phyloP scores from a whole-genome alignment of 2,888 invertebrate species.

The Leucozona laternaria region DNA sequence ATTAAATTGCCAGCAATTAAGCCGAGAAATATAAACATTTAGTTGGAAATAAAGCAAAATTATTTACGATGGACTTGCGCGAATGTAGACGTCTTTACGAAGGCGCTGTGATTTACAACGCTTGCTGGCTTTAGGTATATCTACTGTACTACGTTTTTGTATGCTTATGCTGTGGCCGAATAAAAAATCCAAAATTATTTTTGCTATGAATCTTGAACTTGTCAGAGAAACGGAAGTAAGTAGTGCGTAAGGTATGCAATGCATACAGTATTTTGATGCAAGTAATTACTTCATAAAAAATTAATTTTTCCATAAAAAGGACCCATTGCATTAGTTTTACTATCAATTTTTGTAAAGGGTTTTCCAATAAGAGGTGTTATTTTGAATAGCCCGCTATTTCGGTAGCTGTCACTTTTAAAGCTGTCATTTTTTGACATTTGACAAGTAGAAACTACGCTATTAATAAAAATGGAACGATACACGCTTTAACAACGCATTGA shows the following conservation, averaged over 20 bases:
- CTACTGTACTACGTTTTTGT: neutral
- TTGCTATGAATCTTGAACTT: constrained; percentile 64
- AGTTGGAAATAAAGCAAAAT: constrained; percentile 75
- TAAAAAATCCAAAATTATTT: constrained; percentile 39
- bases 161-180: neutral
- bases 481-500: no score
- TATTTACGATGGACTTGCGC: constrained; percentile 72
- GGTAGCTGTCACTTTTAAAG: no score
- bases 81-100: constrained; percentile 68
- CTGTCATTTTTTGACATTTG: no score
- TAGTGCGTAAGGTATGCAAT: neutral
- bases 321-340: no score
- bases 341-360: no score
- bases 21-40: constrained; percentile 74
- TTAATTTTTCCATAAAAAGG: no score
- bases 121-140: no score
- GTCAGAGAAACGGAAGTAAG: constrained; percentile 64
- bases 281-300: neutral
- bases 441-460: no score
- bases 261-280: neutral
- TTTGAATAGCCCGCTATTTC: no score
- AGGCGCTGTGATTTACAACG: constrained; percentile 67
- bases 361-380: no score
- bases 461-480: no score
- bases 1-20: constrained; percentile 76